Conservation (phyloP, 2,113 vertebrate species). For the Oreochromis tanganicae region DNA sequence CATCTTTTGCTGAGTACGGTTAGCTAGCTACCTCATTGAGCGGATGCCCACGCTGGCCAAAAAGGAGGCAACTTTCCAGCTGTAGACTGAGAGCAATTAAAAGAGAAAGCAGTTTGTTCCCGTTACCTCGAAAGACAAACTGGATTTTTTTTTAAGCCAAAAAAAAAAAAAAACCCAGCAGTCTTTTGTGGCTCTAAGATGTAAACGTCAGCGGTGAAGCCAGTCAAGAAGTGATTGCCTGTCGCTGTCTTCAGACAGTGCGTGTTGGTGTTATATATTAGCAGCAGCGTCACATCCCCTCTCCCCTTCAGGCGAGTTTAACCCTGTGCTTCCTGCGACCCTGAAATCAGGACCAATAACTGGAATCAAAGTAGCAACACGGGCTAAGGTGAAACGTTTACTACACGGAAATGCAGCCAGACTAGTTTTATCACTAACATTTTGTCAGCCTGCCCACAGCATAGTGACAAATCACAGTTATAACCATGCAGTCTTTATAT, state of each 20-base stretch:
- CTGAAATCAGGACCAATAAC: neutral
- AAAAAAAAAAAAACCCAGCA: neutral
- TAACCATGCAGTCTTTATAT: neutral
- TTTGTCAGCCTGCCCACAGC: neutral
- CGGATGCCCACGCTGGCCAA: slow-evolving; percentile 52
- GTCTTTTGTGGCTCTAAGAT: neutral
- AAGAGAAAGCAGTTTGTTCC: neutral
- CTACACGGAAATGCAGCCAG: neutral
- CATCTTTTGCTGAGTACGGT: neutral
- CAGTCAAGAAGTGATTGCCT: slow-evolving; percentile 2
- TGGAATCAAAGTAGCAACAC: neutral
- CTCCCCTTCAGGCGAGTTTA: slow-evolving; percentile 13
- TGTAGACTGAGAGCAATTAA: neutral
- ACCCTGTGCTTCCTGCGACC: neutral
- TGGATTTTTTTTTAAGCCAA: neutral
- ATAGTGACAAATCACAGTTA: neutral
- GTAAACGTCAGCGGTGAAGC: neutral
- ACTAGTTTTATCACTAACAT: neutral
- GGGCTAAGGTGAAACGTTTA: neutral
- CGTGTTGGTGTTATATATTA: slow-evolving; percentile 51
- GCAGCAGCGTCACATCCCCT: slow-evolving; percentile 61
- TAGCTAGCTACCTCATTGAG: slow-evolving; percentile 15
- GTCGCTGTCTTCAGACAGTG: slow-evolving; percentile 7
- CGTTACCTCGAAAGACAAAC: slow-evolving; percentile 18
- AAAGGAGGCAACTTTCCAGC: slow-evolving; percentile 32